A percentile compares a stretch with the other conserved stretches of the same genome.
Evolutionary conservation across 2,797 vertebrate genomes (phyloP).

Genomic region (Liparis tanakae): DNA sequence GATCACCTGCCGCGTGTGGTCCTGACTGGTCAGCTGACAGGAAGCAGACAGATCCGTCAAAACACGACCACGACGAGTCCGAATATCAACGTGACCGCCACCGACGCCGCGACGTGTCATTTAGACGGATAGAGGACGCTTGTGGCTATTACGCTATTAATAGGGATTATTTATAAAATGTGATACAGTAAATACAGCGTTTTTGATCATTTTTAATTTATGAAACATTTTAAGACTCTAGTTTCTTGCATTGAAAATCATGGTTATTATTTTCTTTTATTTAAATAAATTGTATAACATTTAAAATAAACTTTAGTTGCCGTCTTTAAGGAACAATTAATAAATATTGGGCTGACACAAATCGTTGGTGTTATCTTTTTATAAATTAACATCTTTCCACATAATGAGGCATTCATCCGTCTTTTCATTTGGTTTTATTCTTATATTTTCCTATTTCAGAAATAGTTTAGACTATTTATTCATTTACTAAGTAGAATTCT

Average conservation of each 20-base stretch:
- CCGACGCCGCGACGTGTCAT: neutral
- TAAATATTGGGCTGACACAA: neutral
- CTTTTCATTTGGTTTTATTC: neutral
- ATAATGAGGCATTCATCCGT: neutral
- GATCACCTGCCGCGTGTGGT: conserved; percentile 89
- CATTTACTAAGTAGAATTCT: too few relatives aligned
- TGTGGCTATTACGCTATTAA: conserved; percentile 3
- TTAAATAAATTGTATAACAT: too few relatives aligned
- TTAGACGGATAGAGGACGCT: neutral
- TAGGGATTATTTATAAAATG: neutral
- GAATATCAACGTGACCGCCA: neutral
- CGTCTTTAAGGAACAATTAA: neutral
- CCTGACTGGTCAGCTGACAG: conserved; percentile 90
- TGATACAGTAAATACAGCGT: neutral
- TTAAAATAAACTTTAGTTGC: neutral
- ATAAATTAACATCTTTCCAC: too few relatives aligned
- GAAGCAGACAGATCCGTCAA: conserved; percentile 13
- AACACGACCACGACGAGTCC: neutral
- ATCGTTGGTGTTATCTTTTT: neutral
- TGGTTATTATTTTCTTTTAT: neutral
- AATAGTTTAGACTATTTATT: neutral
- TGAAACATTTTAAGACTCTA: neutral
- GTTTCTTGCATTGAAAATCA: too few relatives aligned
- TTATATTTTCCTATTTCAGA: neutral
- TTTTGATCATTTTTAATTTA: neutral